Base-by-base conservation (phyloP, 2,113 vertebrate species). In the Macquaria ambigua region DNA sequence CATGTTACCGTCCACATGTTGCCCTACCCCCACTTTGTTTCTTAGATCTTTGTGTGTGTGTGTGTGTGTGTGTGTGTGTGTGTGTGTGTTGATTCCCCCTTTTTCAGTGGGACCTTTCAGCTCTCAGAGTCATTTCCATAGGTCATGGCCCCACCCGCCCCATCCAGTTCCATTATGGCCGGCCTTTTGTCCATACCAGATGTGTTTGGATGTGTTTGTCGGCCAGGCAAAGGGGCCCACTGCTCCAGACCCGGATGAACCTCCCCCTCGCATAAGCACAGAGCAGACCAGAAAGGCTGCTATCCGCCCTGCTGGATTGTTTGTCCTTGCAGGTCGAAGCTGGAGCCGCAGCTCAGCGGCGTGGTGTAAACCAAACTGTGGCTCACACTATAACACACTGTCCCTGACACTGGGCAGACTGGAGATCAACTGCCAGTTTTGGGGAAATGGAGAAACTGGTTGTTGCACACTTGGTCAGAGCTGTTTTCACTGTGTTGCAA, bases 81-180 rank as follows among this genome's bases (percentile, higher is more conserved):
- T 74, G 53, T 39, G 50, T 21, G 56, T 48, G 43, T n/a, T 25
- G 31, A 82, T 43, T 48, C 52, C 61, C 46, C 71, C 31, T n/a
- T 73, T 77, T 77, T 87, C 63, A 83, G 81, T 18, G 59, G 62
- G 64, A 79, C 71, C 80, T 85, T 82, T 85, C 55, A 52, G 83
- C 87, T 84, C 85, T 77, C 76, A 81, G 5, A 89, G 90, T 94
- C 79, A 93, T 94, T 93, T 94, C 92, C 95, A 96, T 92, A 95
- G 94, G 94, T 94, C 93, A 92, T n/a, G 71, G 73, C 81, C 86
- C 88, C 23, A 18, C 25, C 76, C 52, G 6, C 56, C 70, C 73
- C 84, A 59, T 50, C 55, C 73, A 62, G 25, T n/a, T 73, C 66
- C 88, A 87, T 92, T 85, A 91, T 82, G 88, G 74, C 64, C 67